phyloP scores from a whole-genome alignment of 2,888 invertebrate genomes.

The Agonopterix arenella region DNA sequence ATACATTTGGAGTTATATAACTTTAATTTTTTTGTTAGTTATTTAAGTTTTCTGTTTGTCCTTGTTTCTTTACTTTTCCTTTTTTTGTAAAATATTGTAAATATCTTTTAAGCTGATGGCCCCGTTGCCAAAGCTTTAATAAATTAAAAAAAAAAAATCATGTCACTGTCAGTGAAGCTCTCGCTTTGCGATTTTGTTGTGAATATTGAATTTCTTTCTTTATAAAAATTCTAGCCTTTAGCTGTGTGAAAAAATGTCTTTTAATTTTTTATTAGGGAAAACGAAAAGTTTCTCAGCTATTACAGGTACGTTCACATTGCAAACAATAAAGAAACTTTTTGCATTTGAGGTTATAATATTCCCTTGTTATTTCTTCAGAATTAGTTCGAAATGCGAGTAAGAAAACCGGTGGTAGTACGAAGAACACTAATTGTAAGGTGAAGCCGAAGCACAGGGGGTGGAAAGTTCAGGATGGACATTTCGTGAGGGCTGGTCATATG shows the following conservation, averaged over 20 bases:
- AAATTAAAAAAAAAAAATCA: too few species aligned
- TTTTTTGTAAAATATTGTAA: too few species aligned
- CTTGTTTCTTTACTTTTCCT: too few species aligned
- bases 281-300: conserved; percentile 21
- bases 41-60: too few species aligned
- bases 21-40: too few species aligned
- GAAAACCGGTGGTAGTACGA: conserved; percentile 84
- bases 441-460: conserved; percentile 87
- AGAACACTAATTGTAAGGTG: conserved; percentile 80
- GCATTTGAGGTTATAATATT: conserved; percentile 5
- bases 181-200: neutral
- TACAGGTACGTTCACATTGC: conserved; percentile 23
- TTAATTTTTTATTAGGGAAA: conserved; percentile 19
- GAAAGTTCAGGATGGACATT: conserved; percentile 83
- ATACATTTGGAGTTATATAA: too few species aligned
- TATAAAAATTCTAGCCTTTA: too few species aligned
- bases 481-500: conserved; percentile 81
- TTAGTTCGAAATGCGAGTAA: conserved; percentile 81
- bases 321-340: neutral
- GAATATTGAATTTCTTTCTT: neutral
- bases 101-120: too few species aligned
- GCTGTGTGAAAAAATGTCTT: conserved; percentile 22
- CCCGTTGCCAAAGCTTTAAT: too few species aligned
- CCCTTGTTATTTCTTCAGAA: conserved; percentile 31
- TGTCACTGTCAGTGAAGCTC: too few species aligned